phyloP scores from a whole-genome alignment of 2,797 vertebrate genomes.

The Fratercula arctica region DNA sequence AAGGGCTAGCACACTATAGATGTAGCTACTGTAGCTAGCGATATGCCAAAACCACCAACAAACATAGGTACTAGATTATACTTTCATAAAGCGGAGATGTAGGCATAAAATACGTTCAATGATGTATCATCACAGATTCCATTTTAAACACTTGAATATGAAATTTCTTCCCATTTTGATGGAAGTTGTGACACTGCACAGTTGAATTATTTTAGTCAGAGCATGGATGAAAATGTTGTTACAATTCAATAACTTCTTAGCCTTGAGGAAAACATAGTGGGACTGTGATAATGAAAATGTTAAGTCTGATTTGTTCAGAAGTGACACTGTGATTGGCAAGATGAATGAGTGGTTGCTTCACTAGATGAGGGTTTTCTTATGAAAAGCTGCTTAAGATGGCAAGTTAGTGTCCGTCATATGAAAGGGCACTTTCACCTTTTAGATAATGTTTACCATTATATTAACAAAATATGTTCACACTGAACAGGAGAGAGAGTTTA shows the following conservation, averaged over 20 bases:
- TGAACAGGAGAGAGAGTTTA: background rate
- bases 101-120: background rate
- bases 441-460: background rate
- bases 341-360: conserved; percentile 19
- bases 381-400: background rate
- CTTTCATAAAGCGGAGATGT: background rate
- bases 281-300: conserved; percentile 28
- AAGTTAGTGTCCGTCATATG: background rate
- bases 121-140: background rate
- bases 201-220: conserved; percentile 15
- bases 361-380: background rate
- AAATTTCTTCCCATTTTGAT: background rate
- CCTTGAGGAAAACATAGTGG: conserved; percentile 41
- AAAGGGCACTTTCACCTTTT: background rate
- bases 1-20: background rate
- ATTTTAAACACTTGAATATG: background rate
- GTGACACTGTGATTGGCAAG: conserved; percentile 32
- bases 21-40: background rate
- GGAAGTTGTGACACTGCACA: background rate
- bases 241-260: conserved; percentile 21
- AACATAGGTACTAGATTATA: background rate
- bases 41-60: background rate
- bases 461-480: background rate
- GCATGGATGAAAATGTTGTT: conserved; percentile 8
- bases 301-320: conserved; percentile 42